These are phyloP conservation scores for Thecophora atra DNA, from an alignment of 2,888 invertebrate genomes.

Conservation along the genomic window DNA sequence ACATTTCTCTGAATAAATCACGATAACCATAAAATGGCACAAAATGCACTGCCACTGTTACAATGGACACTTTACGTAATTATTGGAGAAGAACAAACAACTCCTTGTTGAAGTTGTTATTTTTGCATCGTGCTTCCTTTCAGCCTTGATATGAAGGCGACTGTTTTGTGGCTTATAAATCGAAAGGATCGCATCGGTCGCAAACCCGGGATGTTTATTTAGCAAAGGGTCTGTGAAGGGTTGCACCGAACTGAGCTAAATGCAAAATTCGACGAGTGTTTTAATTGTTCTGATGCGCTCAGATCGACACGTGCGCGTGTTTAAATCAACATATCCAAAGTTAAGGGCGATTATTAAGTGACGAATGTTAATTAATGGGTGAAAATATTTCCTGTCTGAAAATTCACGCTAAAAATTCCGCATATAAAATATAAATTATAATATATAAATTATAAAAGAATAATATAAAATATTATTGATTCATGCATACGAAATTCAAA, in stretches of 20 bases:
- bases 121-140: neutral
- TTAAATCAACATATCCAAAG: conserved; percentile 17
- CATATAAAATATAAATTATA: too few relatives aligned
- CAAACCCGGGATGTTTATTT: too few relatives aligned
- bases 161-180: conserved; percentile 18
- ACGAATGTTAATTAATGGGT: too few relatives aligned
- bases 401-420: too few relatives aligned
- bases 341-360: neutral
- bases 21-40: neutral
- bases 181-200: neutral
- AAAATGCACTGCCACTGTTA: conserved; percentile 16
- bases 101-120: conserved; percentile 21
- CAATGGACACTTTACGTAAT: conserved; percentile 24
- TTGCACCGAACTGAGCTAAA: too few relatives aligned
- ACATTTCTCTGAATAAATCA: too few relatives aligned
- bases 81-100: conserved; percentile 26
- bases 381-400: too few relatives aligned
- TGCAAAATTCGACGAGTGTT: neutral
- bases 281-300: conserved; percentile 21
- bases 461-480: too few relatives aligned
- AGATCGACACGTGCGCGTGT: conserved; percentile 29
- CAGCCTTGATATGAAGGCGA: conserved; percentile 22
- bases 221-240: too few relatives aligned
- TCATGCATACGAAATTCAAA: too few relatives aligned
- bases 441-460: too few relatives aligned